Evolutionary conservation across 2,888 invertebrate species (phyloP), one percentile per base, ranked within the genome.

Genomic region (Galerucella nymphaeae): DNA sequence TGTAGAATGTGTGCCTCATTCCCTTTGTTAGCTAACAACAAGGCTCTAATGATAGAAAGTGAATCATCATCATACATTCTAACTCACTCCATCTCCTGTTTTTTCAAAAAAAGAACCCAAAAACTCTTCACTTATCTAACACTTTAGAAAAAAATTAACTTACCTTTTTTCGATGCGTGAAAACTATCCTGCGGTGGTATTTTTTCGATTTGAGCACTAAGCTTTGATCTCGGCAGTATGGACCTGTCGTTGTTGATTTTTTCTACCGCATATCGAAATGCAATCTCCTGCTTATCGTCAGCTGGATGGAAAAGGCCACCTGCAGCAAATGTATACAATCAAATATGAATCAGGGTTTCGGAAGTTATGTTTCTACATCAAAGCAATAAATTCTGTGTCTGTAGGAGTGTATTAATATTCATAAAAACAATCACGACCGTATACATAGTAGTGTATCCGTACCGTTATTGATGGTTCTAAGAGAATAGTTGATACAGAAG

Each of bases 141-240:
- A 57, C 20, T 5, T 18, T 16, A 53, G 11, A n/a, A 20, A 14
- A n/a, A n/a, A n/a, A n/a, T 13, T 10, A 66, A 86, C 87, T 87
- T 87, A 97, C 97, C 96, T 91, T 96, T 91, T 88, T 96, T 96
- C 18, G 96, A 96, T 66, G 97, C 96, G 85, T 95, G 95, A 85
- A 97, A 97, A 86, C 96, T 97, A 86, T 97, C 97, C 83, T 95
- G 95, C 0, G 95, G 94, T 64, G 94, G 94, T 84, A 97, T 94
- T 81, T 93, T 92, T 87, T 96, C 96, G 74, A 97, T 94, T 89
- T 96, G 95, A 42, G 95, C 95, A 74, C 94, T 91, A 68, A 98
- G 89, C 83, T 95, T 93, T n/a, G 96, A 95, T 83, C 96, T 89
- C 38, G 95, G 94, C 82, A 96, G 87, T 81, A 96, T 92, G 67